A percentile compares a stretch with the other conserved stretches of the same genome.
Conservation (phyloP, 2,113 vertebrate genomes). For the Furnarius figulus region DNA sequence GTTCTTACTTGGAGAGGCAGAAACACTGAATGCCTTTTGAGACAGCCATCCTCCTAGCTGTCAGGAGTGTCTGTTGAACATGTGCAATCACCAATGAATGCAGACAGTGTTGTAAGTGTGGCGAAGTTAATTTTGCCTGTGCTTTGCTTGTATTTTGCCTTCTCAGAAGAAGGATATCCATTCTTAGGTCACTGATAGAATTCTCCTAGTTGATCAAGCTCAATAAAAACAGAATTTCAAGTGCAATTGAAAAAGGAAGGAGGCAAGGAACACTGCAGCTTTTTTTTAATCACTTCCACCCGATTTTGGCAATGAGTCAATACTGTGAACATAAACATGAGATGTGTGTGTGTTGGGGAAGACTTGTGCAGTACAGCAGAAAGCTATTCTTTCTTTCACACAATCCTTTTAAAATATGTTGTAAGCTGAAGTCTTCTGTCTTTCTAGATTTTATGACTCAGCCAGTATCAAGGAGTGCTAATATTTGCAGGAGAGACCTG, state of each 20-base stretch:
- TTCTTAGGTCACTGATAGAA: background rate
- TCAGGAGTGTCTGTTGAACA: background rate
- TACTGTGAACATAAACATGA: background rate
- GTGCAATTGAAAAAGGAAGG: background rate
- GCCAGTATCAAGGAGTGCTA: background rate
- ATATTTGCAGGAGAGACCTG: background rate
- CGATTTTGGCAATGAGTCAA: background rate
- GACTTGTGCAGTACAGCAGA: background rate
- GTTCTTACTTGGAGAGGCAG: background rate
- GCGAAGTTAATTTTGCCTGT: background rate
- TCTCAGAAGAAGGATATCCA: background rate
- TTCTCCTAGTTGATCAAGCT: background rate
- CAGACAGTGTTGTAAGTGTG: background rate
- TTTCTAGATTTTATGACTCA: background rate
- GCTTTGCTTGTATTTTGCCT: background rate
- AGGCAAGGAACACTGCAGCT: background rate
- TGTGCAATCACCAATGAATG: background rate
- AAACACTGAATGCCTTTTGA: background rate
- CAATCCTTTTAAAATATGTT: background rate
- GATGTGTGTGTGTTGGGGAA: background rate
- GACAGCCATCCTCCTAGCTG: background rate
- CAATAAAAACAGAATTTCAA: background rate
- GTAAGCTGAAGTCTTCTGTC: background rate
- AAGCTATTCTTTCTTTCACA: background rate
- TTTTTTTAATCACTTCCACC: background rate